phyloP scores from a whole-genome alignment of 2,888 invertebrate species.

The Drepanosiphum platanoidis region DNA sequence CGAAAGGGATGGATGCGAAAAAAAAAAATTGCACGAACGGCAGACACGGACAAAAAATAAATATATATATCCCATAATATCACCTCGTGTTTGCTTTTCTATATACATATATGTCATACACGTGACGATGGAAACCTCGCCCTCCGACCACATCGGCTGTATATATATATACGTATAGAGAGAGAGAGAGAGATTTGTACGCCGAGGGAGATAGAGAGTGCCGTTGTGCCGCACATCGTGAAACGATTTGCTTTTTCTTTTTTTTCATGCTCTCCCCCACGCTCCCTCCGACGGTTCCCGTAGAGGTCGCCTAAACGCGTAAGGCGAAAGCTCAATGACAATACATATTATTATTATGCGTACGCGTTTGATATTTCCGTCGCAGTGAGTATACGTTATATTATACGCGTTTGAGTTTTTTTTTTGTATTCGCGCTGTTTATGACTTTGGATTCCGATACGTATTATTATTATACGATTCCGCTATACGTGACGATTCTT shows the following conservation, averaged over 20 bases:
- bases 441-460: background rate
- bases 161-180: too few relatives aligned
- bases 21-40: slow-evolving; percentile 13
- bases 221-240: too few relatives aligned
- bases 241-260: background rate
- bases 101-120: slow-evolving; percentile 33
- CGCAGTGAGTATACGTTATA: too few relatives aligned
- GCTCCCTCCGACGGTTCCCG: background rate
- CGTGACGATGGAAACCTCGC: background rate
- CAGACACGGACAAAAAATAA: background rate
- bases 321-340: background rate
- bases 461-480: too few relatives aligned
- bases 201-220: too few relatives aligned
- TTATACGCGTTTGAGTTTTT: too few relatives aligned
- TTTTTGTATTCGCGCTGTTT: too few relatives aligned
- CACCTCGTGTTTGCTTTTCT: slow-evolving; percentile 41
- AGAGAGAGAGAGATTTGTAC: background rate
- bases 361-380: too few relatives aligned
- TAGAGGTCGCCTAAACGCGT: background rate
- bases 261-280: background rate
- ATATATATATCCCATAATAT: slow-evolving; percentile 37
- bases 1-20: slow-evolving; percentile 46
- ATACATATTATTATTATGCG: too few relatives aligned
- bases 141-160: background rate
- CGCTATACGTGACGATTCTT: too few relatives aligned